A percentile compares a stretch with the other conserved stretches of the same genome.
Conservation (phyloP, 1,140 invertebrate species). For the Latrodectus geometricus region DNA sequence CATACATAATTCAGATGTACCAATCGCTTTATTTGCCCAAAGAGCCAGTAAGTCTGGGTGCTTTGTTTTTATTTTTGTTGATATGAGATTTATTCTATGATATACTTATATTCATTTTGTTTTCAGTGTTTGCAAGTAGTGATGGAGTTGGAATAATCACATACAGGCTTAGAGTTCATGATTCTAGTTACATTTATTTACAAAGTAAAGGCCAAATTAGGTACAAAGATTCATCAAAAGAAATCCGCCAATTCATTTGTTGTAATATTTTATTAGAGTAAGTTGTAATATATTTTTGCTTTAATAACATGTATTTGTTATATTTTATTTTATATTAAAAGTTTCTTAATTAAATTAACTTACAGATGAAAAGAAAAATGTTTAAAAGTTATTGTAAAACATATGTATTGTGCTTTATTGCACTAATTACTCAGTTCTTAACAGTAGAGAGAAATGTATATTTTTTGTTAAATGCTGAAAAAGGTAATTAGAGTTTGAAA, state of each 20-base stretch:
- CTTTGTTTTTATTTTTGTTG: neutral
- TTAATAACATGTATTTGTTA: no score
- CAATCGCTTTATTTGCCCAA: slow-evolving; percentile 84
- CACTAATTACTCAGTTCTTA: no score
- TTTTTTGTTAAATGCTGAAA: no score
- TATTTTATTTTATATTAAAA: no score
- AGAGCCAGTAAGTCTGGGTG: slow-evolving; percentile 83
- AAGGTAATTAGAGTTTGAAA: no score
- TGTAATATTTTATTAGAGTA: neutral
- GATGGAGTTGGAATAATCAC: neutral
- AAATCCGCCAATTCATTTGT: neutral
- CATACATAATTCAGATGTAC: slow-evolving; percentile 86
- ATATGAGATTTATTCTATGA: neutral
- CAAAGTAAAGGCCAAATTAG: neutral
- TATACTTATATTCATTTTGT: neutral
- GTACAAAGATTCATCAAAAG: neutral
- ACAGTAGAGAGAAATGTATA: no score
- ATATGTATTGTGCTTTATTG: no score
- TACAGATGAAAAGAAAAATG: no score
- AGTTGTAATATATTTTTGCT: neutral
- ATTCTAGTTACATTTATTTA: neutral
- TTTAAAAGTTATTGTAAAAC: no score
- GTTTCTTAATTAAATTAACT: no score
- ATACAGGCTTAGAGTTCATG: neutral
- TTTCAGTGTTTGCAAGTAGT: neutral